Evolutionary conservation across 1,140 invertebrate genomes (phyloP), one percentile per base, ranked within the genome.

Genomic region (Drosophila pseudoobscura): DNA sequence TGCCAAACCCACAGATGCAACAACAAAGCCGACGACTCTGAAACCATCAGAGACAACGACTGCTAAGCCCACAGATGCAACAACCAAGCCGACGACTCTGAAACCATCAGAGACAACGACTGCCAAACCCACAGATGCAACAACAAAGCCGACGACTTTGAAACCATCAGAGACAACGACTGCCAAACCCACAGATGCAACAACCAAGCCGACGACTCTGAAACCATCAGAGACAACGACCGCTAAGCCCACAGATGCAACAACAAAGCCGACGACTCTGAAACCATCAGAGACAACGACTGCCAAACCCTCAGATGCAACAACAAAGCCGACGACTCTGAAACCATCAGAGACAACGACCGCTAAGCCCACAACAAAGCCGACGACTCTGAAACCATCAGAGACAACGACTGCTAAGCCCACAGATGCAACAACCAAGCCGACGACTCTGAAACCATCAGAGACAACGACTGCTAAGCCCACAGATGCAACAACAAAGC

Each of bases 161-260:
- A 55, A 55, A n/a, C 53, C 5, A 11, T 31, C 53, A 1, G 53
- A 55, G 3, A 35, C 52, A 2, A 54, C 52, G n/a, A 54, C 52
- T 41, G 6, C 7, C 5, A 54, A 54, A 3, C 39, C 39, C 11
- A 44, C 53, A 2, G 53, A 45, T 22, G 9, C 24, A 11, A 44
- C 54, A 2, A 29, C 54, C 0, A 8, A 56, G 41, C 22, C 54
- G 0, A 56, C 54, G 1, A 46, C 54, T 20, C 24, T 29, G n/a
- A 46, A 31, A 31, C 9, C 35, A 0, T 11, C 35, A 11, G 35
- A 35, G 0, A 11, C 35, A 2, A 35, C 35, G 1, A 35, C 35
- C 1, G 3, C 3, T 3, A 11, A 46, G 6, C 43, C 54, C 6
- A 46, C 54, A 8, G 43, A 57, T 15, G 9, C n/a, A 9, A 46